Conservation (phyloP, 2,888 invertebrate genomes). For the Agrotis ipsilon region DNA sequence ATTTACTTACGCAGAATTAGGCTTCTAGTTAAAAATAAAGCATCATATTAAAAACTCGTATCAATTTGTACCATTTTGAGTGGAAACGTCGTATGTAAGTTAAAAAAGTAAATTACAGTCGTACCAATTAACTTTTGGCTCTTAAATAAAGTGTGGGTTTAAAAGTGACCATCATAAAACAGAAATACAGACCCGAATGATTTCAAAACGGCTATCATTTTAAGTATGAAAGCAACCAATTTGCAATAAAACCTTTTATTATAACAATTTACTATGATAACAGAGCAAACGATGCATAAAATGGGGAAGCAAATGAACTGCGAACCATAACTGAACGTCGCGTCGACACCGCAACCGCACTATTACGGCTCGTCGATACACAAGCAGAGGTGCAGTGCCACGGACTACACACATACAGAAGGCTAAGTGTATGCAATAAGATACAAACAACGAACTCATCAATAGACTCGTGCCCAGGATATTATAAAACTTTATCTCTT, state of each 20-base stretch:
- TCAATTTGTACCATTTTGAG: too few species aligned
- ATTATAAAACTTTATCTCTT: neutral
- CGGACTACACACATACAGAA: neutral
- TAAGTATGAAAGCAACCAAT: slow-evolving; percentile 25
- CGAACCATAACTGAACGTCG: slow-evolving; percentile 40
- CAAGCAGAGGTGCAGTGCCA: neutral
- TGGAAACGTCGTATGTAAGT: too few species aligned
- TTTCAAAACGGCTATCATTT: slow-evolving; percentile 2
- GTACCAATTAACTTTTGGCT: too few species aligned
- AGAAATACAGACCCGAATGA: neutral
- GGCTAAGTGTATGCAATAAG: too few species aligned
- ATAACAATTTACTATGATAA: slow-evolving; percentile 50
- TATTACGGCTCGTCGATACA: slow-evolving; percentile 31
- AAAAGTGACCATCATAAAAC: neutral
- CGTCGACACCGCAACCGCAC: slow-evolving; percentile 50
- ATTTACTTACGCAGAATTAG: too few species aligned
- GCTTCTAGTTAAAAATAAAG: too few species aligned
- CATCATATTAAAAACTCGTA: too few species aligned
- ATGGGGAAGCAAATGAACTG: slow-evolving; percentile 58
- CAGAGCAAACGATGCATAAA: slow-evolving; percentile 45
- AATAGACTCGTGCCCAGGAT: too few species aligned
- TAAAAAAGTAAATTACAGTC: too few species aligned
- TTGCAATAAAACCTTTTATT: slow-evolving; percentile 49
- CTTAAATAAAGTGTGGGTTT: neutral
- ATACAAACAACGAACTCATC: too few species aligned